Conservation (phyloP, 2,888 invertebrate species). For the Cephus pulcher region DNA sequence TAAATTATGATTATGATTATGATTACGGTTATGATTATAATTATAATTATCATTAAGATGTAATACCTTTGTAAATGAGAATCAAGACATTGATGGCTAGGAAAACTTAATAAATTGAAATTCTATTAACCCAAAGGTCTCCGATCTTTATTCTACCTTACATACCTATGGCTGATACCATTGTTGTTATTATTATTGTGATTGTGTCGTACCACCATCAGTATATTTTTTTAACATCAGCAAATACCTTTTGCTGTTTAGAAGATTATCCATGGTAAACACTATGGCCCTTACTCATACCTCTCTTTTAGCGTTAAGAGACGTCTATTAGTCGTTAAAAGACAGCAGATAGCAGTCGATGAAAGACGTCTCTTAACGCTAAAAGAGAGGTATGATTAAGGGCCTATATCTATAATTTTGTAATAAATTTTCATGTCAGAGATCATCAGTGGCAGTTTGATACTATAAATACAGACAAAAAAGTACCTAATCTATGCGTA, state of each 20-base stretch:
- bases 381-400: neutral
- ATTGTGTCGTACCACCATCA: neutral
- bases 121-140: slow-evolving; percentile 58
- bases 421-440: too few species aligned
- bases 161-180: neutral
- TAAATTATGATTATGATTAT: slow-evolving; percentile 35
- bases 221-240: neutral
- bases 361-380: neutral
- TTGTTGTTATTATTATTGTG: neutral
- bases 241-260: neutral
- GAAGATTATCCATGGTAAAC: neutral
- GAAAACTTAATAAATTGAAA: slow-evolving; percentile 63
- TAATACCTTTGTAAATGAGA: slow-evolving; percentile 63
- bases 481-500: neutral
- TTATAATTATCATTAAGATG: slow-evolving; percentile 35
- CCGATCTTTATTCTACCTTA: neutral
- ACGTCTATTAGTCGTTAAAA: too few species aligned
- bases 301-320: too few species aligned
- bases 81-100: slow-evolving; percentile 62
- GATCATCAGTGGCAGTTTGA: too few species aligned
- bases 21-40: slow-evolving; percentile 45
- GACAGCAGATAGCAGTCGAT: too few species aligned
- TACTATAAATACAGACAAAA: neutral
- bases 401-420: too few species aligned
- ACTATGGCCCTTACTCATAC: neutral